A percentile compares a stretch with the other conserved stretches of the same genome.
phyloP scores from a whole-genome alignment of 2,113 vertebrate genomes.

The Ailuropoda melanoleuca region DNA sequence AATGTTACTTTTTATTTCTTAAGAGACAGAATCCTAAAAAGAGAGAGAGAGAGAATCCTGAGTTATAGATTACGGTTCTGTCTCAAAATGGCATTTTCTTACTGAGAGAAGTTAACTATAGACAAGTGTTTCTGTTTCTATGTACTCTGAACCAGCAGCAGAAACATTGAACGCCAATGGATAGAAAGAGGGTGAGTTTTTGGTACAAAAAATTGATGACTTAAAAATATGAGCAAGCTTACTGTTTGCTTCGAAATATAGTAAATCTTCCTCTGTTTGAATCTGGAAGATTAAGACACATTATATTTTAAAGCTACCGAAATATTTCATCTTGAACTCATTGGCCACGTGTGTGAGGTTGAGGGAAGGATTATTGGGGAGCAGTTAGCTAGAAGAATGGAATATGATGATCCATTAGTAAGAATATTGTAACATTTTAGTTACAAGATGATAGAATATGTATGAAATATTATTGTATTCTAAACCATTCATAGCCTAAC shows the following conservation, averaged over 20 bases:
- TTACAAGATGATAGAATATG: neutral
- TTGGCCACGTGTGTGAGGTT: neutral
- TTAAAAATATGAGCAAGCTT: neutral
- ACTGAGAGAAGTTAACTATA: neutral
- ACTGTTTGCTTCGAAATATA: neutral
- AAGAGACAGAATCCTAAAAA: neutral
- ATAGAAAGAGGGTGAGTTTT: neutral
- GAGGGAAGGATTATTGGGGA: neutral
- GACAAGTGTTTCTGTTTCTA: neutral
- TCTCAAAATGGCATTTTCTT: slow-evolving; percentile 35
- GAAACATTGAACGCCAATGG: neutral
- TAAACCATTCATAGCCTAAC: neutral
- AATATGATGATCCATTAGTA: neutral
- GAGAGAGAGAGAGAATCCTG: neutral
- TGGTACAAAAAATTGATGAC: neutral
- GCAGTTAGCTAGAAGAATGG: neutral
- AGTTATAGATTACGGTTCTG: slow-evolving; percentile 1
- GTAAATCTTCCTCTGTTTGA: neutral
- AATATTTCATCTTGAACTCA: neutral
- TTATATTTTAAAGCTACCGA: neutral
- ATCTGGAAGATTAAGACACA: neutral
- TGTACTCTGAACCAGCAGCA: neutral
- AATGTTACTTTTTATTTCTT: slow-evolving; percentile 50
- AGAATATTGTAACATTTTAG: neutral
- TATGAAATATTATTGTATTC: neutral